Conservation (phyloP, 2,888 invertebrate species). For the Rhamphomyia laevipes region DNA sequence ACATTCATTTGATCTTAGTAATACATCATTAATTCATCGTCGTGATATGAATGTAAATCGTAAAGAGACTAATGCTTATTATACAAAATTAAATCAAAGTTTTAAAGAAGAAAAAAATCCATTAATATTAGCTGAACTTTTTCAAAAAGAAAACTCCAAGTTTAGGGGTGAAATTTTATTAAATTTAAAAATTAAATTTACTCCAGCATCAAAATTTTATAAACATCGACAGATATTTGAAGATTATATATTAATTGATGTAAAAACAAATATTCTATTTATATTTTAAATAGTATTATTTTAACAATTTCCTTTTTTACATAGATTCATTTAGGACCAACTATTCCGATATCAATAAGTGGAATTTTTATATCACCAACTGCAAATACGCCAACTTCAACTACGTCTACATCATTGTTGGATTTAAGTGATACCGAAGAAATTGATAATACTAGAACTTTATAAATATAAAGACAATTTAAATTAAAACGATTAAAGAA, state of each 20-base stretch:
- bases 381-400: too few relatives aligned
- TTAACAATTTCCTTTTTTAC: too few relatives aligned
- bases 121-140: slow-evolving; percentile 25
- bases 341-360: slow-evolving; percentile 27
- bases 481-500: too few relatives aligned
- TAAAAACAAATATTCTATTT: slow-evolving; percentile 18
- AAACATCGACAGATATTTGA: slow-evolving; percentile 21
- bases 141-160: slow-evolving; percentile 15
- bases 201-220: slow-evolving; percentile 23
- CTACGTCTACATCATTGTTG: too few relatives aligned
- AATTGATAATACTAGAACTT: slow-evolving; percentile 2
- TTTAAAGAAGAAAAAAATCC: slow-evolving; percentile 27
- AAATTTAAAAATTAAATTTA: slow-evolving; percentile 13
- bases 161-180: slow-evolving; percentile 4
- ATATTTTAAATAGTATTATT: too few relatives aligned
- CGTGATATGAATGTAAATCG: slow-evolving; percentile 17
- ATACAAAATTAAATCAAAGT: slow-evolving; percentile 25
- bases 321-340: slow-evolving; percentile 34
- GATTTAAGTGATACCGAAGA: too few relatives aligned
- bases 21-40: slow-evolving; percentile 17
- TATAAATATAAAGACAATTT: too few relatives aligned
- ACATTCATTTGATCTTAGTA: slow-evolving; percentile 29
- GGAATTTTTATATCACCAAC: slow-evolving; percentile 16
- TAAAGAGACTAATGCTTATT: slow-evolving; percentile 23
- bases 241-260: slow-evolving; percentile 31